Conservation (phyloP, 2,113 vertebrate species). For the Pelecanus crispus region DNA sequence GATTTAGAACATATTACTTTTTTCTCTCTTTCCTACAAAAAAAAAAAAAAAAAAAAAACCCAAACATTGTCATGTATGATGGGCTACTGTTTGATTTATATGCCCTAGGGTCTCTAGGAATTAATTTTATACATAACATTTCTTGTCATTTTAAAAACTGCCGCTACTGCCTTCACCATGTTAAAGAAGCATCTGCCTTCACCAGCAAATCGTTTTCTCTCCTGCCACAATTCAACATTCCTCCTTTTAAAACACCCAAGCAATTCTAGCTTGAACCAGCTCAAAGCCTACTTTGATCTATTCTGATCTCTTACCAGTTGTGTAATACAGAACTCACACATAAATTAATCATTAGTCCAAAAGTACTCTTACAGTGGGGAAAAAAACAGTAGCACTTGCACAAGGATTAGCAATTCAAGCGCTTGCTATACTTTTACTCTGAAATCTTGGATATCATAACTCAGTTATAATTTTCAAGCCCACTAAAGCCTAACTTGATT, state of each 20-base stretch:
- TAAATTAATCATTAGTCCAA: background rate
- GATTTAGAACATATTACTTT: background rate
- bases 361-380: background rate
- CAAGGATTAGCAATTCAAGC: background rate
- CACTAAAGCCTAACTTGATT: background rate
- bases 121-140: background rate
- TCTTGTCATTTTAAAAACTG: background rate
- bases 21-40: background rate
- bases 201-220: background rate
- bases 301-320: background rate
- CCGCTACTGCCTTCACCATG: background rate
- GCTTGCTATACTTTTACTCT: background rate
- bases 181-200: background rate
- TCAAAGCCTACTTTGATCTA: background rate
- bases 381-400: background rate
- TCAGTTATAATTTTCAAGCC: background rate
- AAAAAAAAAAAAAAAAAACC: no score
- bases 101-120: background rate
- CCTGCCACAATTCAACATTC: background rate
- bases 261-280: background rate
- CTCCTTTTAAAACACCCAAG: background rate
- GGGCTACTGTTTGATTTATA: background rate
- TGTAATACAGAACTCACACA: background rate
- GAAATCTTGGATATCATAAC: background rate
- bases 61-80: rapidly evolving